Conservation (phyloP, 2,888 invertebrate species). For the Volucella inanis region DNA sequence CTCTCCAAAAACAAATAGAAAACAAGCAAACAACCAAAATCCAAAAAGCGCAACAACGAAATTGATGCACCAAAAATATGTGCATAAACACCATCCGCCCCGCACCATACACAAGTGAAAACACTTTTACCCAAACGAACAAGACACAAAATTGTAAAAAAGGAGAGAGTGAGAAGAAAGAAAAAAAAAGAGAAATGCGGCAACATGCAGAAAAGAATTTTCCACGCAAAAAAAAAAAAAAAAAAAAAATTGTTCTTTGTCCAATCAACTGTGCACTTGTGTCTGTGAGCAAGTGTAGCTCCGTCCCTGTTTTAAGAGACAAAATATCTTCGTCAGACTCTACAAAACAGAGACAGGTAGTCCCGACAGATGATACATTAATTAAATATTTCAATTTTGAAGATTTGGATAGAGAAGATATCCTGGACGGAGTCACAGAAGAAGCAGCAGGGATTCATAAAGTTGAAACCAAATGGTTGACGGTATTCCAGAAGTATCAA, state of each 20-base stretch:
- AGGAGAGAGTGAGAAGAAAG: conserved; percentile 25
- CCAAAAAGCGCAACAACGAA: background rate
- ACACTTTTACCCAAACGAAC: conserved; percentile 36
- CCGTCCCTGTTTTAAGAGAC: conserved; percentile 10
- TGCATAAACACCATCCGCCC: background rate
- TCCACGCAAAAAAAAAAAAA: background rate
- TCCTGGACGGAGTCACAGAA: too few relatives aligned
- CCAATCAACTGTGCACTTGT: background rate
- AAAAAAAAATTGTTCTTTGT: conserved; percentile 36
- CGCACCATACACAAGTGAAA: conserved; percentile 24
- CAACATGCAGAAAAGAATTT: conserved; percentile 62
- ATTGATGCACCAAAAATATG: background rate
- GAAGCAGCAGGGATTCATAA: too few relatives aligned
- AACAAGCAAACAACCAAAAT: background rate
- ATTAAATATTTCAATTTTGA: background rate
- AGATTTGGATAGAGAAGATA: background rate
- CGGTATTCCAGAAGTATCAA: background rate
- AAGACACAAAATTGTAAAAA: conserved; percentile 10
- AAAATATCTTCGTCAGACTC: too few relatives aligned
- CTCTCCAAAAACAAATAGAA: background rate
- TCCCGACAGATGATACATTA: background rate
- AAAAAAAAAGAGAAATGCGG: conserved; percentile 57
- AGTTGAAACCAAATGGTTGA: too few relatives aligned
- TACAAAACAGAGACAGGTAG: background rate
- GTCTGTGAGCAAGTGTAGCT: background rate